Evolutionary conservation across 2,888 invertebrate genomes (phyloP).

Genomic region (Drosophila silvestris): DNA sequence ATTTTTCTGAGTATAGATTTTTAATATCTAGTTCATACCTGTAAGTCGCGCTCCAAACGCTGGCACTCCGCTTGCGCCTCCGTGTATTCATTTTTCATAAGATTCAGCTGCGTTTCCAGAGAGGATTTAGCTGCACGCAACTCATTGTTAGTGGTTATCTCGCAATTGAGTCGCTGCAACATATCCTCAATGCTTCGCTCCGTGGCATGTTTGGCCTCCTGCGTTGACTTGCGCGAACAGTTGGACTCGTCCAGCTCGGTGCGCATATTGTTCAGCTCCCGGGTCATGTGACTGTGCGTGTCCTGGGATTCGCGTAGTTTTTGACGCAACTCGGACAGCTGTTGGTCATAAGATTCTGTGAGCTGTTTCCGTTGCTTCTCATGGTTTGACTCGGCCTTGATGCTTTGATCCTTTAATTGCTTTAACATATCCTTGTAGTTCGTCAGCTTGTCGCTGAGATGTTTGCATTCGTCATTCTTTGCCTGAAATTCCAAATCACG

Average conservation of each 20-base stretch:
- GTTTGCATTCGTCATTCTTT: slow-evolving; percentile 83
- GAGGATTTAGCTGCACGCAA: slow-evolving; percentile 77
- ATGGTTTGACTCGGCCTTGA: slow-evolving; percentile 76
- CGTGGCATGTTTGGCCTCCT: slow-evolving; percentile 81
- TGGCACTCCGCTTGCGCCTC: slow-evolving; percentile 72
- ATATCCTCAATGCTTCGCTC: slow-evolving; percentile 83
- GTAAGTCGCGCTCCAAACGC: slow-evolving; percentile 81
- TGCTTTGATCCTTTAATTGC: slow-evolving; percentile 82
- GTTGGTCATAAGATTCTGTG: slow-evolving; percentile 85
- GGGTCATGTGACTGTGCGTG: slow-evolving; percentile 83
- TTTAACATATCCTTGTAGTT: slow-evolving; percentile 84
- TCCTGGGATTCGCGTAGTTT: slow-evolving; percentile 86
- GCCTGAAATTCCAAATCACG: slow-evolving; percentile 85
- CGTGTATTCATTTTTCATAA: slow-evolving; percentile 83
- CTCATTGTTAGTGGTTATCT: slow-evolving; percentile 82
- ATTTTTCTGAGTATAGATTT: background rate
- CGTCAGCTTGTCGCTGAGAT: slow-evolving; percentile 82
- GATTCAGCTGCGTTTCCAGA: slow-evolving; percentile 68
- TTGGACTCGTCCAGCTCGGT: slow-evolving; percentile 83
- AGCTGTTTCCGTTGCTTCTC: slow-evolving; percentile 84
- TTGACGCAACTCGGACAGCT: slow-evolving; percentile 85
- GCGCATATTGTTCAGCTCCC: slow-evolving; percentile 82
- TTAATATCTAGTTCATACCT: slow-evolving; percentile 54
- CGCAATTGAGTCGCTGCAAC: slow-evolving; percentile 80
- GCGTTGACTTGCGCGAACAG: slow-evolving; percentile 76